A percentile compares a stretch with the other conserved stretches of the same genome.
Conservation (phyloP, 2,113 vertebrate species). For the Vimba vimba region DNA sequence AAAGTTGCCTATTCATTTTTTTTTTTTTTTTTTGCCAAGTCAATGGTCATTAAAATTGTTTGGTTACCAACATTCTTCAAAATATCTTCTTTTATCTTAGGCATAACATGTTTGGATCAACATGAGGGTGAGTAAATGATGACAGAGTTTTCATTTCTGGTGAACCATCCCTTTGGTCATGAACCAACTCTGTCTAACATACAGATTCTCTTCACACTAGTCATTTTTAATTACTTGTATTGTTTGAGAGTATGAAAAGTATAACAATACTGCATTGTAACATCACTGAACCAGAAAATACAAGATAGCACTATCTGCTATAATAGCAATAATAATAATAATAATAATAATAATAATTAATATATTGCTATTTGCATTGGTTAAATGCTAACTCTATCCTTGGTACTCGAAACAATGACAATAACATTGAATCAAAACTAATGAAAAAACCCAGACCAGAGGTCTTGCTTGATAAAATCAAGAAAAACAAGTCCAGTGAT, state of each 20-base stretch:
- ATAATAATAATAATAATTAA: background rate
- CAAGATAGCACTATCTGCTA: background rate
- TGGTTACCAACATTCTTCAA: background rate
- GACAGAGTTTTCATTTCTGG: background rate
- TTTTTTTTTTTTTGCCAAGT: background rate
- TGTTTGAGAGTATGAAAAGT: background rate
- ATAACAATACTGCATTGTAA: background rate
- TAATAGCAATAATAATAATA: background rate
- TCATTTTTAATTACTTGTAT: background rate
- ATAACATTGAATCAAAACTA: background rate
- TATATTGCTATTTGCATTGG: background rate
- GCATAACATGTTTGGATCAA: background rate
- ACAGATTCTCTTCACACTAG: background rate
- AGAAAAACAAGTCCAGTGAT: background rate
- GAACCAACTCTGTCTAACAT: background rate
- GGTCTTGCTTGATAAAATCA: background rate
- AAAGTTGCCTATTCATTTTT: background rate
- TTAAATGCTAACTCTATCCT: no score
- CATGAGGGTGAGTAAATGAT: no score
- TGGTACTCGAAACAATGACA: background rate
- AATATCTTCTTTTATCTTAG: background rate
- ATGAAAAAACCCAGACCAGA: background rate
- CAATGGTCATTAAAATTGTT: background rate
- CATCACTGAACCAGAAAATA: background rate
- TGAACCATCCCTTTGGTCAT: background rate